Evolutionary conservation across 2,888 invertebrate genomes (phyloP), one percentile per base, ranked within the genome.

Genomic region (Ophion ventricosus): DNA sequence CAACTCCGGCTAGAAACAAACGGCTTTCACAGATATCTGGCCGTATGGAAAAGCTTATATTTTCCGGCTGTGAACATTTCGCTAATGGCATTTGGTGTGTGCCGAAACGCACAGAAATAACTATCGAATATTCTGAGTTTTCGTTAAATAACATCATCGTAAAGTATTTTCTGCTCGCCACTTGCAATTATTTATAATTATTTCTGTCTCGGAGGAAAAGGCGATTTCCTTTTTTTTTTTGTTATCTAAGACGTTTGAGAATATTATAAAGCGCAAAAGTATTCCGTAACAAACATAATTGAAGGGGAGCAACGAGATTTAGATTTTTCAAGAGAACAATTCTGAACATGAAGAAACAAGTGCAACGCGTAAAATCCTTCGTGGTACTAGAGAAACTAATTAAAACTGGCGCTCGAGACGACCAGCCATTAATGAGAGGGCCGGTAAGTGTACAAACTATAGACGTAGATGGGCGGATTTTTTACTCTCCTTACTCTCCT

Each of bases 321-420:
- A 35, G 70, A 54, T 54, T 70, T 79, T n/a, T 56, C 29, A 78
- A 75, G 70, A 64, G 64, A 81, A 84, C 74, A 84, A 84, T 83
- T 74, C 26, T 49, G 57, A 83, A 83, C 69, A 74, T 72, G 56
- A 56, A 35, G 72, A 59, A 73, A 76, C 70, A 25, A 64, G 35
- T 20, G 70, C 63, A 59, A 70, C 70, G 81, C 70, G 63, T 78
- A 82, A 84, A 84, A 84, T 82, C 78, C 81, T 73, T 57, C 56
- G 74, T 40, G 64, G 81, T 69, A 77, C 75, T 66, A 63, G 63
- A 76, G 84, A 84, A 84, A 84, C 84, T 84, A 84, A 84, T 84
- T 84, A 84, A 84, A 84, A 84, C 78, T 79, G 81, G 79, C 79
- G 81, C 84, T 79, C 82, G 81, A 84, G 84, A 84, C 81, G 82